Percentiles rank a stretch among this genome's conserved stretches.
Conservation (phyloP, 2,113 vertebrate genomes). For the Melanostigma gelatinosum region DNA sequence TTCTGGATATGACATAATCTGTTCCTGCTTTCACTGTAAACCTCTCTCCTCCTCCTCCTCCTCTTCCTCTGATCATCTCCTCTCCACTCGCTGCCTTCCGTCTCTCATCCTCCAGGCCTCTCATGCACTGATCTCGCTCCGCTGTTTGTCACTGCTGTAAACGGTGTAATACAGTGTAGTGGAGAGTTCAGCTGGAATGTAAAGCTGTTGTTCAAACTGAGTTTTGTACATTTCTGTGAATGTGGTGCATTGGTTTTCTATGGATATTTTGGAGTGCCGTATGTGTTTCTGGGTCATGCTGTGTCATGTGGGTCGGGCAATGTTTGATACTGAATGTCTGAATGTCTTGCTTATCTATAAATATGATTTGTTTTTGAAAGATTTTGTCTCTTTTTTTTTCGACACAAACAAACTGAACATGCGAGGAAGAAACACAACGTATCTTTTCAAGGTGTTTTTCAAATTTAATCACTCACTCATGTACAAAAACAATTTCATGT, state of each 20-base stretch:
- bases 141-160: constrained; percentile 54
- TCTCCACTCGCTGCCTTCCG: constrained; percentile 48
- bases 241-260: constrained; percentile 75
- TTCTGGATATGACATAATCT: constrained; percentile 64
- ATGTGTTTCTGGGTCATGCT: constrained; percentile 65
- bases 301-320: constrained; percentile 62
- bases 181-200: constrained; percentile 68
- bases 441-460: constrained; percentile 54
- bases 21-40: constrained; percentile 48
- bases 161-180: constrained; percentile 30
- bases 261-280: constrained; percentile 76
- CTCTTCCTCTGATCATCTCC: constrained; percentile 13
- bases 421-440: constrained; percentile 7
- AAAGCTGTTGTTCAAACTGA: constrained; percentile 75
- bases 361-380: constrained; percentile 62
- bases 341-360: constrained; percentile 66
- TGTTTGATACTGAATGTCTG: constrained; percentile 76
- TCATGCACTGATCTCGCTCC: constrained; percentile 39
- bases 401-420: background rate
- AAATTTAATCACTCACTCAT: constrained; percentile 80
- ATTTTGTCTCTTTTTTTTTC: constrained; percentile 7
- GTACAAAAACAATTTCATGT: constrained; percentile 84
- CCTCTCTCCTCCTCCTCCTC: constrained; percentile 25
- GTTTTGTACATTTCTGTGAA: constrained; percentile 75
- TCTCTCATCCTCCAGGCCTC: constrained; percentile 50